Conservation (phyloP, 2,797 vertebrate genomes). For the Saxicola maurus region DNA sequence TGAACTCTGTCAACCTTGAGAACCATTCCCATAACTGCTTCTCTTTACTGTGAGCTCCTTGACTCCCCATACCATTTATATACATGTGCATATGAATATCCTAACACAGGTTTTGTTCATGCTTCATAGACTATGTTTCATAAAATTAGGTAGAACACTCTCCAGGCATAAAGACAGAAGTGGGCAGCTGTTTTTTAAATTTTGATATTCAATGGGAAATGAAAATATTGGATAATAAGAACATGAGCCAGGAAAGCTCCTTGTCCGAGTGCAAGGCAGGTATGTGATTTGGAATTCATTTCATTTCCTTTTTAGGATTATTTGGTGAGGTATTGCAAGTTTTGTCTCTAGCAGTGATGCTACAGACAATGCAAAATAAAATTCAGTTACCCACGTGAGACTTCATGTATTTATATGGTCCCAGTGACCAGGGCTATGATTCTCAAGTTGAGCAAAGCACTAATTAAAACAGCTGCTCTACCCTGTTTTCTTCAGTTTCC, state of each 20-base stretch:
- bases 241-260: background rate
- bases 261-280: background rate
- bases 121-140: background rate
- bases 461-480: constrained; percentile 38
- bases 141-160: background rate
- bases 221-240: background rate
- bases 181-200: background rate
- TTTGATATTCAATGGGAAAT: background rate
- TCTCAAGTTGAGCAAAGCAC: constrained; percentile 2
- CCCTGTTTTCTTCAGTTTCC: background rate
- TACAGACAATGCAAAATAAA: background rate
- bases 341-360: background rate
- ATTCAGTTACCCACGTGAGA: background rate
- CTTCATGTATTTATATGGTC: background rate
- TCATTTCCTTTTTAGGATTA: background rate
- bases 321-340: no score
- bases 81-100: background rate
- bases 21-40: background rate
- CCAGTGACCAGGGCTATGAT: background rate
- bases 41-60: background rate
- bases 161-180: background rate
- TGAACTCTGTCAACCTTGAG: background rate
- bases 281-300: background rate
- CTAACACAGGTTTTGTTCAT: background rate
- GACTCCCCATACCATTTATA: background rate